phyloP scores from a whole-genome alignment of 2,113 vertebrate species.

The Anseranas semipalmata region DNA sequence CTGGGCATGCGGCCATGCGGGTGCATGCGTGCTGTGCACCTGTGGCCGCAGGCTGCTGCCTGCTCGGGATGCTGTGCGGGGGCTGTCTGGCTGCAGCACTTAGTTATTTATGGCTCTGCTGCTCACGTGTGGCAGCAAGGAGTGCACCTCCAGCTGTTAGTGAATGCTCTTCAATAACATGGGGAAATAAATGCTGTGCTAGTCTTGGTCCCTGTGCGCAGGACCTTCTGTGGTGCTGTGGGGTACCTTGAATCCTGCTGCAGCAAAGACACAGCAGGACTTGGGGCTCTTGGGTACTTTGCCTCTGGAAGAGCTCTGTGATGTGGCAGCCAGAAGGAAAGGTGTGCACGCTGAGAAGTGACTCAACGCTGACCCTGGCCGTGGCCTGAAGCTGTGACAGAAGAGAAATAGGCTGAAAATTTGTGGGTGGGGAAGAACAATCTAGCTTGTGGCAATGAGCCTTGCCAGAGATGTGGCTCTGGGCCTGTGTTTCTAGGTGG shows the following conservation, averaged over 20 bases:
- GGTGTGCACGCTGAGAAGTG: neutral
- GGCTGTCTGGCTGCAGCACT: neutral
- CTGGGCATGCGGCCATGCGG: accelerated
- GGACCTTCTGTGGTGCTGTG: neutral
- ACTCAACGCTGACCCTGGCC: neutral
- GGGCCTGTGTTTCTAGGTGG: neutral
- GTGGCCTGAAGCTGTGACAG: neutral
- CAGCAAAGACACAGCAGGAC: neutral
- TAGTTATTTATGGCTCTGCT: neutral
- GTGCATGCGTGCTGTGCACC: neutral
- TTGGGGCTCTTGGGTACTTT: neutral
- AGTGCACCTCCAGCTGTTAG: neutral
- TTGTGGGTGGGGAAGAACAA: neutral
- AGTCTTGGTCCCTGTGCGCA: neutral
- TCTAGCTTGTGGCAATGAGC: neutral
- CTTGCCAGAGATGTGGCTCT: neutral
- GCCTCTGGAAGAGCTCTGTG: neutral
- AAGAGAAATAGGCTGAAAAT: neutral
- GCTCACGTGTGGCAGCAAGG: neutral
- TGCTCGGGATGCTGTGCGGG: neutral
- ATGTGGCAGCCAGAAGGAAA: neutral
- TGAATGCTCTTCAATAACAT: neutral
- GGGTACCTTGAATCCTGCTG: neutral
- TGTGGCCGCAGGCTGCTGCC: neutral
- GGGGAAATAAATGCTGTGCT: neutral